Evolutionary conservation across 2,113 vertebrate species (phyloP).

Genomic region (Brachypteracias leptosomus): DNA sequence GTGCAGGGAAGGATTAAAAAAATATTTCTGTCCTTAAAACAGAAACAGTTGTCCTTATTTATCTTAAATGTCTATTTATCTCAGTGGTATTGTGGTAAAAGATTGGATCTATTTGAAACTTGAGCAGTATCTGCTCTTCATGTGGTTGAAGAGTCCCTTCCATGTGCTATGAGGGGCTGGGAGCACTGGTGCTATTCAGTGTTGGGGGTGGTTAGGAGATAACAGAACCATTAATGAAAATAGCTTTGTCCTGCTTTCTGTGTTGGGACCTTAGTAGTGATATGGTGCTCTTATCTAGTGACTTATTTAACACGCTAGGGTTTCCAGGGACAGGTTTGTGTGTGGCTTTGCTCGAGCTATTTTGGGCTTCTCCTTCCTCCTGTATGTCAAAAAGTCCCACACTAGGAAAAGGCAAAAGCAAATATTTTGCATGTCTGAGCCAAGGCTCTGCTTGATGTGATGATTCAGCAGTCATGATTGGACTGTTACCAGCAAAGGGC

Average conservation of each 20-base stretch:
- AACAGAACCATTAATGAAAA: neutral
- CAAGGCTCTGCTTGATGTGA: neutral
- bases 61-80: neutral
- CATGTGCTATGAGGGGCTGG: fast-evolving
- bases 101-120: neutral
- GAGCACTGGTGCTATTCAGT: neutral
- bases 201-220: fast-evolving
- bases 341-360: neutral
- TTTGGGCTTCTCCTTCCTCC: neutral
- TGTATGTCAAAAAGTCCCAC: neutral
- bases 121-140: neutral
- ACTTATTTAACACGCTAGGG: neutral
- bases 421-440: conserved; percentile 4
- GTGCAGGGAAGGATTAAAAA: neutral
- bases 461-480: conserved; percentile 19
- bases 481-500: neutral
- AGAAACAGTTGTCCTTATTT: neutral
- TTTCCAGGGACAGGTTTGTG: neutral
- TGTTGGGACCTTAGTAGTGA: neutral
- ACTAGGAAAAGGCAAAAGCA: neutral
- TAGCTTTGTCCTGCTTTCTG: neutral
- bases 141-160: neutral
- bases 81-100: neutral
- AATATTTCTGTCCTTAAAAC: neutral
- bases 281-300: neutral